Base-by-base conservation (phyloP, 2,113 vertebrate genomes). In the Festucalex cinctus region DNA sequence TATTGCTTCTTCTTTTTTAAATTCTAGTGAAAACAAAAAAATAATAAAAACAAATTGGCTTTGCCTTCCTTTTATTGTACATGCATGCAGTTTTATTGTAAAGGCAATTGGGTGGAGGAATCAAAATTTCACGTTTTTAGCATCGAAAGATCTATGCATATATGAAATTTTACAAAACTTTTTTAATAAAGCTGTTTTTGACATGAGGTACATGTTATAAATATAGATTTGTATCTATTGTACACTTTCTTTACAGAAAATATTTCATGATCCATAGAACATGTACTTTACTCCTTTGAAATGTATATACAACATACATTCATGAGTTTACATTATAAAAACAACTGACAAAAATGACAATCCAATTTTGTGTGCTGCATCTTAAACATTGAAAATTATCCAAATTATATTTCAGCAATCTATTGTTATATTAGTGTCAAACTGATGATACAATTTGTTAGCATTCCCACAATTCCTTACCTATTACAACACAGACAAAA, bases 291-390 rank as follows among this genome's bases (percentile, higher is more conserved):
- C 88, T 91, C 84, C 80, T 76, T 75, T 83, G 44, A 87, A 88
- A 93, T 88, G 91, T 87, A 88, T 87, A 85, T 92, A 93, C 93
- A 94, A 96, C 96, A 98, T 94, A 96, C 95, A 98, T 97, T 98
- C 95, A 92, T 90, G 91, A 92, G 91, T 90, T 93, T 91, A 91
- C 88, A 10, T 82, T 89, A 89, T 26, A 78, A 90, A 89, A 88
- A 92, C 88, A 88, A 84, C 70, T 79, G 46, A 72, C 62, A 77
- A 64, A 79, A 78, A 56, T 35, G 24, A 60, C 65, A 61, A 68
- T 66, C 48, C 64, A 73, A 67, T 67, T 79, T 68, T 67, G 43
- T 48, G 58, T 69, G 68, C 65, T 36, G 61, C 3, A 20, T 16
- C 48, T 39, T 10, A 5, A 70, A 69, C 60, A 66, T 62, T 68